Conservation (phyloP, 1,140 invertebrate genomes). For the Ectropis grisescens region DNA sequence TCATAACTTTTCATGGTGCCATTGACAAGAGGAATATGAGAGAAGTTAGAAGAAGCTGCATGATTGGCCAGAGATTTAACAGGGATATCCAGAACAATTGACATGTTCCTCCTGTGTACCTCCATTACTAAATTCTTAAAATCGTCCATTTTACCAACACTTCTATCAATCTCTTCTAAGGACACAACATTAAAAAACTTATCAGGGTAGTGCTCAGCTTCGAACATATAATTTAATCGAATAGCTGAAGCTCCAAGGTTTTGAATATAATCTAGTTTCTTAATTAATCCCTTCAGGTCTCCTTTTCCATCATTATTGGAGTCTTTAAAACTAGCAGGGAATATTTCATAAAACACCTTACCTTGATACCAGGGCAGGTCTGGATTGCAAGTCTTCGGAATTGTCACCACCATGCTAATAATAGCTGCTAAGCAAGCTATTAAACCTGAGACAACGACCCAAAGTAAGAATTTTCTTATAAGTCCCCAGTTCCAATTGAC, state of each 20-base stretch:
- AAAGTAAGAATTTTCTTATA: constrained; percentile 80
- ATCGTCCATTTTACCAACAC: constrained; percentile 76
- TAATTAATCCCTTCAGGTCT: constrained; percentile 78
- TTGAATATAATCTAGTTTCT: constrained; percentile 77
- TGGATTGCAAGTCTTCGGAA: constrained; percentile 80
- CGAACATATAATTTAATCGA: constrained; percentile 82
- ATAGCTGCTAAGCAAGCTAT: constrained; percentile 79
- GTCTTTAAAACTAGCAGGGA: constrained; percentile 85
- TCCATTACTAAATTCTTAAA: constrained; percentile 73
- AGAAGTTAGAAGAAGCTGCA: constrained; percentile 24
- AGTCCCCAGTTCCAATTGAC: constrained; percentile 86
- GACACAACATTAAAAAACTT: constrained; percentile 76
- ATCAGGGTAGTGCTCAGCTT: constrained; percentile 78
- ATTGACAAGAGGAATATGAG: constrained; percentile 24
- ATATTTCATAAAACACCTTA: constrained; percentile 85
- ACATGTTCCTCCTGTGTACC: constrained; percentile 78
- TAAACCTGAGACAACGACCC: constrained; percentile 77
- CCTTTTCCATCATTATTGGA: constrained; percentile 81
- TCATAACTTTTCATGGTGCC: constrained; percentile 18
- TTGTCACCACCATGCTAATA: constrained; percentile 76
- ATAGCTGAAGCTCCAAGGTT: constrained; percentile 77
- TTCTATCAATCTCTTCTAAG: constrained; percentile 72
- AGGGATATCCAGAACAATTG: constrained; percentile 82
- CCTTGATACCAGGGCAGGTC: constrained; percentile 84
- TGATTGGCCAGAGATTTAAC: constrained; percentile 72